Percentiles rank a stretch among this genome's conserved stretches.
Conservation (phyloP, 2,888 invertebrate genomes). For the Drosophila sordidula region DNA sequence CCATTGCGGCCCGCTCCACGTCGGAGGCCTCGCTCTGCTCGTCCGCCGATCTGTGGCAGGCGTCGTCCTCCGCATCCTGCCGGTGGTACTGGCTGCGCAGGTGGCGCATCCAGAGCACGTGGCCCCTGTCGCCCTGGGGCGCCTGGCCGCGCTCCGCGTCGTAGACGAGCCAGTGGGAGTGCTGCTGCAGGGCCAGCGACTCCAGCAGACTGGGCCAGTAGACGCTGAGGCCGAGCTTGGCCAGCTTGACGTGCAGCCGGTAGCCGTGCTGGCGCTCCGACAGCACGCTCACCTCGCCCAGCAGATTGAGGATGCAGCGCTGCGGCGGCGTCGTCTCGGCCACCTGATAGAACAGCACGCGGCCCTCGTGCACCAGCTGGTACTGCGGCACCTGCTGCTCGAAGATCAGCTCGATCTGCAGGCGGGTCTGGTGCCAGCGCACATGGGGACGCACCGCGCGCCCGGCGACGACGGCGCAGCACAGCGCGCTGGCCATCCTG, state of each 20-base stretch:
- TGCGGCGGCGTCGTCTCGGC: constrained; percentile 43
- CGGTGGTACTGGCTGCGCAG: not conserved
- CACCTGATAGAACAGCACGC: constrained; percentile 44
- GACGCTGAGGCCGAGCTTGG: constrained; percentile 23
- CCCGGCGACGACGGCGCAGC: constrained; percentile 1
- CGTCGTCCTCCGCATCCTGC: not conserved
- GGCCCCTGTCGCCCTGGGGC: not conserved
- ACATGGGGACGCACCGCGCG: constrained; percentile 54
- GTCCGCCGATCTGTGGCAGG: constrained; percentile 13
- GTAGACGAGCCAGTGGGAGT: constrained; percentile 54
- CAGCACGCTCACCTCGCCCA: constrained; percentile 42
- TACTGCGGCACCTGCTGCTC: constrained; percentile 60
- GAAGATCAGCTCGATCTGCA: constrained; percentile 42
- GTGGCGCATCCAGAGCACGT: constrained; percentile 37
- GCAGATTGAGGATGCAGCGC: constrained; percentile 49
- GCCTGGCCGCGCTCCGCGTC: constrained; percentile 31
- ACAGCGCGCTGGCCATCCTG: constrained; percentile 5
- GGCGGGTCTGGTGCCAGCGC: constrained; percentile 49
- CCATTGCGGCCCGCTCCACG: not conserved
- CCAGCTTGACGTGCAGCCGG: constrained; percentile 51
- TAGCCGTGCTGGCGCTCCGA: constrained; percentile 56
- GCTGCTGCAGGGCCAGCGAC: constrained; percentile 47
- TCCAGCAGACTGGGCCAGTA: constrained; percentile 55
- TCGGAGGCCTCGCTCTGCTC: constrained; percentile 11
- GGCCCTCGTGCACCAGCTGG: constrained; percentile 25